Evolutionary conservation across 2,113 vertebrate genomes (phyloP).

Genomic region (Dasyurus viverrinus): DNA sequence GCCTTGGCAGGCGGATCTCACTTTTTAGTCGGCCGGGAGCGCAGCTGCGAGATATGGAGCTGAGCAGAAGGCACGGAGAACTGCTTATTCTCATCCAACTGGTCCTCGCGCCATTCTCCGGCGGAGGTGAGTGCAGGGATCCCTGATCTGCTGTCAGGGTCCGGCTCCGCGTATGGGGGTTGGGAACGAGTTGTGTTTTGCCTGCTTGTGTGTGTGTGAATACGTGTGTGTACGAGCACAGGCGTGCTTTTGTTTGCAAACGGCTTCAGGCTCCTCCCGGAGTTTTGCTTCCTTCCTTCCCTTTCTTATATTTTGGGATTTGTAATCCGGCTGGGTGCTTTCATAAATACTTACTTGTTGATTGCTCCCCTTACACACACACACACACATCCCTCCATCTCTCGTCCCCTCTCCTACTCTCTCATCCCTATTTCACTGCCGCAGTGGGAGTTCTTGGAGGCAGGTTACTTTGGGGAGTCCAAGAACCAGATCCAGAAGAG

Average conservation of each 20-base stretch:
- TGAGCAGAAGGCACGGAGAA: background rate
- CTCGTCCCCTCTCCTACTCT: background rate
- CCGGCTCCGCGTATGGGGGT: background rate
- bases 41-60: background rate
- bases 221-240: background rate
- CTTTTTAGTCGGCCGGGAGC: background rate
- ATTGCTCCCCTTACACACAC: too few species aligned
- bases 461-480: background rate
- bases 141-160: background rate
- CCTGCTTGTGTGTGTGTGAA: background rate
- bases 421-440: too few species aligned
- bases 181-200: background rate
- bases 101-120: background rate
- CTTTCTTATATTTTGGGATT: background rate
- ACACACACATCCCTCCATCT: background rate
- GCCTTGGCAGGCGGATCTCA: background rate
- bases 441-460: background rate
- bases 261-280: background rate
- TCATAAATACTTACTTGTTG: background rate
- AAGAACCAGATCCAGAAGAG: background rate
- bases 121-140: conserved; percentile 56
- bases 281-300: background rate
- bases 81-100: conserved; percentile 35
- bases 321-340: background rate
- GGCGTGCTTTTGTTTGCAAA: background rate